Base-by-base conservation (phyloP, 1,140 invertebrate species). In the Drosophila athabasca region DNA sequence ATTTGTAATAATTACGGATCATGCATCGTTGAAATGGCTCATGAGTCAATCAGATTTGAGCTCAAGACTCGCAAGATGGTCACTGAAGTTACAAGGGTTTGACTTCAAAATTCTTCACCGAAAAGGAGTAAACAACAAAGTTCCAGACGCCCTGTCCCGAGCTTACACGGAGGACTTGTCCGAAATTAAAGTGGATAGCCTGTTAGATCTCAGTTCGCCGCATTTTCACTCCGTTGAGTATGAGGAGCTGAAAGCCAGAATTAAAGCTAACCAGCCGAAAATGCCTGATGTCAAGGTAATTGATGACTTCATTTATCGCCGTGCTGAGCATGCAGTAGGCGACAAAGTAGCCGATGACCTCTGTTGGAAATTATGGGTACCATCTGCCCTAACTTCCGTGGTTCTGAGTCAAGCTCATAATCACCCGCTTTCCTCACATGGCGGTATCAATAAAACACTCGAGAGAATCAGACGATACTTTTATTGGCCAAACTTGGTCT, bases 261-360 rank as follows among this genome's bases (percentile, higher is more conserved):
- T 46, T 0, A 8, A 4, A 4, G 7, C 17, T 9, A 48, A 59
- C 31, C 19, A 17, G 1, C n/a, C 29, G 0, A 13, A 9, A 17
- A 19, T 59, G 45, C 44, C 57, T 6, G 44, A 49, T 49, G 7
- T 49, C 2, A 59, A 59, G 35, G 57, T 59, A 19, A 35, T 48
- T 31, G 44, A 59, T 19, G 11, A 31, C 4, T 49, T 22, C 8
- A 39, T 49, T 46, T 49, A 59, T 48, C 44, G 43, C 13, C 57
- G 57, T 17, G 13, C 45, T 17, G 44, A 59, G n/a, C 57, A 49
- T n/a, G 24, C 44, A 13, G 48, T 15, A n/a, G 45, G 29, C n/a
- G 44, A 49, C 17, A 48, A 49, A 15, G 48, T 35, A 6, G 44
- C 22, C 15, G 29, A 49, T 11, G 44, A 44, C 3, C 44, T 7